Percentiles rank a stretch among this genome's conserved stretches.
phyloP scores from a whole-genome alignment of 2,888 invertebrate species.

The Anthoptus insignis region DNA sequence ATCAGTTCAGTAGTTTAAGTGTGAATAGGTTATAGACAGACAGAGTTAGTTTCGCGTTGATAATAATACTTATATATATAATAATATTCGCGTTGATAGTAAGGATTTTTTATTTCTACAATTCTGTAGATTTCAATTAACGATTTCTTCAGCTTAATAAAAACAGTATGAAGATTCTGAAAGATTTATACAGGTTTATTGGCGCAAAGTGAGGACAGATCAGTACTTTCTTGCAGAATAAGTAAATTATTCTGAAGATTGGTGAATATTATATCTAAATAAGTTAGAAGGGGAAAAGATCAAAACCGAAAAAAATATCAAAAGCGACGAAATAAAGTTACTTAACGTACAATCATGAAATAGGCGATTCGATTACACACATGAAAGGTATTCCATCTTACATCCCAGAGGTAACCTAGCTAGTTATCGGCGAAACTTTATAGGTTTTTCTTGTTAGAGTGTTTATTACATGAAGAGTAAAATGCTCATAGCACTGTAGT shows the following conservation, averaged over 20 bases:
- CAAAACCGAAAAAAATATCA: slow-evolving; percentile 1
- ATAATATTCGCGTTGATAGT: no score
- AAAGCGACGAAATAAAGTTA: slow-evolving; percentile 1
- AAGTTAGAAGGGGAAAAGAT: background rate
- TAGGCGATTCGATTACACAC: slow-evolving; percentile 20
- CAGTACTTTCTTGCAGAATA: no score
- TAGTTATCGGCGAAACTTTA: slow-evolving; percentile 15
- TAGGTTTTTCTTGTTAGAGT: background rate
- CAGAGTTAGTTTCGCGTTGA: no score
- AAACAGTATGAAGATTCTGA: no score
- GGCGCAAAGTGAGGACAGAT: no score
- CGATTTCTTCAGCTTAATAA: no score
- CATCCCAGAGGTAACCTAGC: slow-evolving; percentile 22
- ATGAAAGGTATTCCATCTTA: slow-evolving; percentile 18
- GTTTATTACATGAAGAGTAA: background rate
- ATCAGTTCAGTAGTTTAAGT: no score
- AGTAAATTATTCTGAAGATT: background rate
- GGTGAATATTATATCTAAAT: background rate
- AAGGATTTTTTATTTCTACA: no score
- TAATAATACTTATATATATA: no score
- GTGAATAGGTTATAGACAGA: no score
- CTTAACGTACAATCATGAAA: slow-evolving; percentile 14
- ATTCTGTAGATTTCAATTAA: no score
- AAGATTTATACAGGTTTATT: no score
- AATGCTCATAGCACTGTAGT: background rate